Percentiles rank a stretch among this genome's conserved stretches.
phyloP scores from a whole-genome alignment of 2,888 invertebrate species.

The Pollenia amentaria region DNA sequence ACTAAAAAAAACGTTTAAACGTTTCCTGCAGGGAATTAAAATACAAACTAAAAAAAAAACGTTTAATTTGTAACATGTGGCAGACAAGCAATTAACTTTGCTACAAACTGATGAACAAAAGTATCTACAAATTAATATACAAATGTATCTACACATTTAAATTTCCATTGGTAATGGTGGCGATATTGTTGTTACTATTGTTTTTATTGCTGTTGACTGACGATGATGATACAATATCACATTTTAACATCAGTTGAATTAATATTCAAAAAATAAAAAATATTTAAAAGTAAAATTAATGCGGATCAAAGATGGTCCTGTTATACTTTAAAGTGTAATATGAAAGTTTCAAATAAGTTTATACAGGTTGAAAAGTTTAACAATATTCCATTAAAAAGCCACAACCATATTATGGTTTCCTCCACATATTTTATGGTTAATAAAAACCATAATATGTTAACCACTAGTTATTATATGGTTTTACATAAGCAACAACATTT shows the following conservation, averaged over 20 bases:
- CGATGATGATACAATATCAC: conserved; percentile 61
- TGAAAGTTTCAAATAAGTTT: too few relatives aligned
- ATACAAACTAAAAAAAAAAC: conserved; percentile 1
- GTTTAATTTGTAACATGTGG: conserved; percentile 64
- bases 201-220: not conserved
- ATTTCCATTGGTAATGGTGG: conserved; percentile 27
- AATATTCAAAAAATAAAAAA: conserved; percentile 31
- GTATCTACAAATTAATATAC: conserved; percentile 20
- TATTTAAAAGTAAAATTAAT: conserved; percentile 6
- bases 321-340: not conserved
- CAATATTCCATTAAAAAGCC: too few relatives aligned
- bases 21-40: too few relatives aligned
- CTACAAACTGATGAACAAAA: conserved; percentile 26
- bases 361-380: too few relatives aligned
- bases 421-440: too few relatives aligned
- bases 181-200: conserved; percentile 24
- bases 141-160: conserved; percentile 22
- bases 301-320: not conserved
- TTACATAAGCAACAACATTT: too few relatives aligned
- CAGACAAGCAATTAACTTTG: conserved; percentile 25
- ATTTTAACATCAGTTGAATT: conserved; percentile 43
- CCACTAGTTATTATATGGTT: too few relatives aligned
- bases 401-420: too few relatives aligned
- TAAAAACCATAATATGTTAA: too few relatives aligned
- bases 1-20: not conserved